phyloP scores from a whole-genome alignment of 2,797 vertebrate species.

The Brotula barbata region DNA sequence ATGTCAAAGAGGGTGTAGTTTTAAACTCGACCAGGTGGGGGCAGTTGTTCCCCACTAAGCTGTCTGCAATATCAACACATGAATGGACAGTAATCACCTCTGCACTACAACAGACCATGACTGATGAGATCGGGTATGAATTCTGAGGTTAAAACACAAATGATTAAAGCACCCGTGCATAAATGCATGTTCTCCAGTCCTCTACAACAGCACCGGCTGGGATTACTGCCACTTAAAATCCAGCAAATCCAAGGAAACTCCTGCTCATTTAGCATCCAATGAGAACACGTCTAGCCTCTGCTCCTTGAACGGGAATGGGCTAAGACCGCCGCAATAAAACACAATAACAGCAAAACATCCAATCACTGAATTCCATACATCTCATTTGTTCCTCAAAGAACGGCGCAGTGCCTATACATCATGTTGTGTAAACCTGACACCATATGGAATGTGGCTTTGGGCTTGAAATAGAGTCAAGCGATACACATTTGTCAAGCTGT shows the following conservation, averaged over 20 bases:
- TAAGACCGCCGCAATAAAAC: conserved; percentile 16
- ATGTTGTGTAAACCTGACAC: conserved; percentile 55
- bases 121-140: conserved; percentile 13
- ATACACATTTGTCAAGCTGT: conserved; percentile 72
- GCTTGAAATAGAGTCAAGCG: conserved; percentile 74
- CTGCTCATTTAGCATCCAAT: conserved; percentile 6
- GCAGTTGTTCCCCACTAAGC: conserved; percentile 71
- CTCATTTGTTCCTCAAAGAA: conserved; percentile 53
- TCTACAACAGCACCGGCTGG: not conserved
- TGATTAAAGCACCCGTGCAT: not conserved
- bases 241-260: not conserved
- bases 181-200: conserved; percentile 4
- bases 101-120: conserved; percentile 39
- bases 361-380: conserved; percentile 11
- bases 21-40: conserved; percentile 68
- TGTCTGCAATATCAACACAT: conserved; percentile 10
- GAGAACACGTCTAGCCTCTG: not conserved
- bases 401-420: conserved; percentile 18
- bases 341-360: conserved; percentile 9
- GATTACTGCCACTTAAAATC: not conserved
- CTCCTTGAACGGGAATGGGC: too few species aligned
- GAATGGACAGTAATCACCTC: conserved; percentile 48
- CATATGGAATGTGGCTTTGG: conserved; percentile 72
- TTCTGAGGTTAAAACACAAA: conserved; percentile 11
- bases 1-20: conserved; percentile 52